These are phyloP conservation scores for Mastacembelus armatus DNA, from an alignment of 2,797 vertebrate genomes.

Conservation along the genomic window DNA sequence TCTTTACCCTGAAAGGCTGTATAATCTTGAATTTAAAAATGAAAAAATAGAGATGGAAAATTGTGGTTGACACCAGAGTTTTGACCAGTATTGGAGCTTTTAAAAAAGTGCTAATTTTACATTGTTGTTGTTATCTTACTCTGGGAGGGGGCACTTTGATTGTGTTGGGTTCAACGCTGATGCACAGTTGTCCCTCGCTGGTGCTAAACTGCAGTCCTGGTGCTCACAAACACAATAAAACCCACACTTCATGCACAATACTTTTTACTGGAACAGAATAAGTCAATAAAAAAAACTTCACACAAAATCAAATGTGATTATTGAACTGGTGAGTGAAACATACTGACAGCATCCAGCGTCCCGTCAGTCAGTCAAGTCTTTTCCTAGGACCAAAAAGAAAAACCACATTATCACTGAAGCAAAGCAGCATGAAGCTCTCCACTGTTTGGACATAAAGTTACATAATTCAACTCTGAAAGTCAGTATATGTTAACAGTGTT, in stretches of 20 bases:
- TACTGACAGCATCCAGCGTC: conserved; percentile 88
- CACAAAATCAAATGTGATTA: too few species aligned
- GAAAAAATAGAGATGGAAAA: too few species aligned
- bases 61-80: too few species aligned
- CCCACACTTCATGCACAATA: conserved; percentile 73
- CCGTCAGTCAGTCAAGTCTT: conserved; percentile 87
- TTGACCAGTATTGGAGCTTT: too few species aligned
- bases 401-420: too few species aligned
- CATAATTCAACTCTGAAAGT: too few species aligned
- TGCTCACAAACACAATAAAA: conserved; percentile 57
- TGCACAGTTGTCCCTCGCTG: conserved; percentile 85
- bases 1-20: too few species aligned
- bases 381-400: conserved; percentile 80
- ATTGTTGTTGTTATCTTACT: conserved; percentile 66
- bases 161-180: conserved; percentile 84
- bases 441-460: too few species aligned
- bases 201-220: conserved; percentile 88
- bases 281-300: too few species aligned
- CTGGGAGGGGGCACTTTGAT: conserved; percentile 84
- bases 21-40: too few species aligned
- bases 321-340: conserved; percentile 68
- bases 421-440: not conserved
- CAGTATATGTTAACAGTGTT: too few species aligned
- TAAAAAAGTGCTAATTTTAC: too few species aligned
- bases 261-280: not conserved